These are phyloP conservation scores for Barnardius zonarius DNA, from an alignment of 2,113 vertebrate species.

Conservation along the genomic window DNA sequence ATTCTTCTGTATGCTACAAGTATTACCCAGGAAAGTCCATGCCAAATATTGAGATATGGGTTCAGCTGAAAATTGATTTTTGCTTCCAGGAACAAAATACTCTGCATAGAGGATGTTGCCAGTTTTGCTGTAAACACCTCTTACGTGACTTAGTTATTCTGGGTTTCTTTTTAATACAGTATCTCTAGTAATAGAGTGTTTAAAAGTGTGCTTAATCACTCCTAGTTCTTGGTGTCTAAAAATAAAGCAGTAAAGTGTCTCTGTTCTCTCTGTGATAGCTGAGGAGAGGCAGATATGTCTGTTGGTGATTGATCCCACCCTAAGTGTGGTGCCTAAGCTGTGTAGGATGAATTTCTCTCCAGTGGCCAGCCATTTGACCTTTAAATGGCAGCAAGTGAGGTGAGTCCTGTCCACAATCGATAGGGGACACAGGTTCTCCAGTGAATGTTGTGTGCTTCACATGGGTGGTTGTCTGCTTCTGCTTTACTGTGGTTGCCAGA, in stretches of 20 bases:
- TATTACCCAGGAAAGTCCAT: background rate
- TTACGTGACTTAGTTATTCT: background rate
- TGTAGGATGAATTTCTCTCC: background rate
- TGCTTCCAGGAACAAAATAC: background rate
- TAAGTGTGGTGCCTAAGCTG: background rate
- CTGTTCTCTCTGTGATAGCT: background rate
- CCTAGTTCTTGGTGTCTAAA: background rate
- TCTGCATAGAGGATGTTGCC: background rate
- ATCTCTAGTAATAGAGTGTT: background rate
- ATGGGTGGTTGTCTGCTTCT: accelerated
- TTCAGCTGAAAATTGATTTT: background rate
- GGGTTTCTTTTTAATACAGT: accelerated
- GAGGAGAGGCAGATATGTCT: background rate
- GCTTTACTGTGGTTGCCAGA: background rate
- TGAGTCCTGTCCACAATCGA: background rate
- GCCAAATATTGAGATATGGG: accelerated
- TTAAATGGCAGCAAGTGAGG: background rate
- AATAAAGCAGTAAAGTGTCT: background rate
- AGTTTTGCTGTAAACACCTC: background rate
- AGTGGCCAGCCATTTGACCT: background rate
- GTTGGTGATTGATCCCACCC: background rate
- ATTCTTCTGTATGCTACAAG: background rate
- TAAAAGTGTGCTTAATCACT: background rate
- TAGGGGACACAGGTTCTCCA: background rate
- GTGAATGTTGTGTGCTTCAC: background rate